Evolutionary conservation across 2,113 vertebrate genomes (phyloP), one percentile per base, ranked within the genome.

Genomic region (Brachionichthys hirsutus): DNA sequence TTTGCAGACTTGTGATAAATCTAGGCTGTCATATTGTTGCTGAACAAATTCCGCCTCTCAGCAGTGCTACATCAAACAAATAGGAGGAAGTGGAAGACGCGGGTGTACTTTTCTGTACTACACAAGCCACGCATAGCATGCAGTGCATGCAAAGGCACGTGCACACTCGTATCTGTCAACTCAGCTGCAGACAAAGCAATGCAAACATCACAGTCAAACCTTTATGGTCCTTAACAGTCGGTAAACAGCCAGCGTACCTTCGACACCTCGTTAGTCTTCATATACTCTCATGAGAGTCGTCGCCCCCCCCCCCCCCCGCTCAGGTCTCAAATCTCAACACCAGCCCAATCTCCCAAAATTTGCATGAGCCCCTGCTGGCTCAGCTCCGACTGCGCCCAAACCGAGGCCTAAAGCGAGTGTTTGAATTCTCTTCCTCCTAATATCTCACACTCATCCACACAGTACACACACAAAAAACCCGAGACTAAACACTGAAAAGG

Each of bases 1-100:
- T n/a, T 80, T 72, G 44, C 70, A 16, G 78, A 77, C 75, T 52
- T 71, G 77, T 85, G 83, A 86, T 84, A 81, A 84, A 88, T 86
- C 65, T 54, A 19, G 34, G 68, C 77, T 83, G 83, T 83, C 83
- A 80, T n/a, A n/a, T 64, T 79, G 65, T 54, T 10, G 35, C 63
- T 60, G 78, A 85, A 73, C 77, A 66, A 67, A 71, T 69, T 75
- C 62, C 9, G 78, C 59, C 64, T 77, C 74, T 83, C 54, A 59
- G 70, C 75, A 34, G 43, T 59, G 80, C 63, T 53, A 57, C 67
- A 75, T 78, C 70, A 67, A 74, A 67, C 66, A 79, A 77, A 74
- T 43, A 44, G 18, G 19, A 69, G 58, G 43, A 52, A 43, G 55
- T 34, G 48, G 35, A 50, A 20, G 61, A 67, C 62, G 18, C 41